A percentile compares a stretch with the other conserved stretches of the same genome.
Conservation (phyloP, 2,888 invertebrate genomes). For the Pandemis heparana region DNA sequence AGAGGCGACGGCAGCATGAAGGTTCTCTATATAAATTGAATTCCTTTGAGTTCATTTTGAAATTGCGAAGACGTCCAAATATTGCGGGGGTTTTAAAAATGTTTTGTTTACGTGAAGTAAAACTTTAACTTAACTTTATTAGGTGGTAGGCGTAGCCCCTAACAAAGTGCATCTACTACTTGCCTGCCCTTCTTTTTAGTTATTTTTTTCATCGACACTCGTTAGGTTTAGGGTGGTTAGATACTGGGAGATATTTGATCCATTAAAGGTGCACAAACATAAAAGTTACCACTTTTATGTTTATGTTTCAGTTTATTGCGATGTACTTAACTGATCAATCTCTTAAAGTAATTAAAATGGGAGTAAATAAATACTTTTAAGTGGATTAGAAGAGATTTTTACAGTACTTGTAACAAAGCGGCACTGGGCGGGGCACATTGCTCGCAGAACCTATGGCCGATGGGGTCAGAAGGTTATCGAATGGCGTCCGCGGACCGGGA, state of each 20-base stretch:
- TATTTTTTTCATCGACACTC: no score
- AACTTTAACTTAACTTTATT: neutral
- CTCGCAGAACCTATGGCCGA: no score
- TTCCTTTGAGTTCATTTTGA: constrained; percentile 8
- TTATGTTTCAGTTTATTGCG: neutral
- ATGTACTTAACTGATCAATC: neutral
- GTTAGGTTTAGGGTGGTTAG: no score
- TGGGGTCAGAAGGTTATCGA: no score
- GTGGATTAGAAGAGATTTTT: neutral
- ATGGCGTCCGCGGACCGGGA: no score
- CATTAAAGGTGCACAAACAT: neutral
- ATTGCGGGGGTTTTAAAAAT: neutral
- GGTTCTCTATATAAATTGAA: constrained; percentile 32
- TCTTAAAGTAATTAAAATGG: neutral
- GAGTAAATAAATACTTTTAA: neutral
- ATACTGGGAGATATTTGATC: no score
- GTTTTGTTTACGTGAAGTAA: neutral
- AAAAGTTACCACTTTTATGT: neutral
- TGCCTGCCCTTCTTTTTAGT: no score
- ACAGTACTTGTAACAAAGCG: no score
- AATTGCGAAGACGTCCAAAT: neutral
- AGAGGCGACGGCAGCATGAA: constrained; percentile 1
- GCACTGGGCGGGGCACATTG: no score
- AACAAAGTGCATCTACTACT: no score
- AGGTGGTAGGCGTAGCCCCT: no score